Evolutionary conservation across 1,140 invertebrate genomes (phyloP).

Genomic region (Hyposmocoma kahamanoa): DNA sequence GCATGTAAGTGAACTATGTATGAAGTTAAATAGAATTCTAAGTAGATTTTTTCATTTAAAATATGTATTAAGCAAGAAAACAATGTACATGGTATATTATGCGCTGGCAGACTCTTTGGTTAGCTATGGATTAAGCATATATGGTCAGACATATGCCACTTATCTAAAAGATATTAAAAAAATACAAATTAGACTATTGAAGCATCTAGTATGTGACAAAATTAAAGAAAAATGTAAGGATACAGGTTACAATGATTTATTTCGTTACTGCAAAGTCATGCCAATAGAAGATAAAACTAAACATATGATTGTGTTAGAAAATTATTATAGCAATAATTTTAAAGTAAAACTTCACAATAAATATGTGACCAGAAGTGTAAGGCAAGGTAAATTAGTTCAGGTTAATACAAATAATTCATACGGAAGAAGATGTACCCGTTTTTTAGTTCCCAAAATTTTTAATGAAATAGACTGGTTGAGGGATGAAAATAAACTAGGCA

Average conservation of each 20-base stretch:
- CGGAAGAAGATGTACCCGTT: not conserved
- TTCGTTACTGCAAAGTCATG: not conserved
- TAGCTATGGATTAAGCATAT: slow-evolving; percentile 15
- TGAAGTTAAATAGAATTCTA: slow-evolving; percentile 13
- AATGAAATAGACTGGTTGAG: slow-evolving; percentile 2
- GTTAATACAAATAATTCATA: not conserved
- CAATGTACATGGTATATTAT: slow-evolving; percentile 14
- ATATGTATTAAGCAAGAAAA: slow-evolving; percentile 3
- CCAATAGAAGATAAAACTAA: not conserved
- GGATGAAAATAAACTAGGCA: no score
- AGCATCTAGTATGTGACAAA: not conserved
- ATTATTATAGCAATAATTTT: not conserved
- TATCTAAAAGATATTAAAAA: slow-evolving; percentile 15
- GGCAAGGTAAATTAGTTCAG: not conserved
- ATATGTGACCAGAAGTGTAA: not conserved
- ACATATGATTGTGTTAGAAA: not conserved
- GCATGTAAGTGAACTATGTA: slow-evolving; percentile 6
- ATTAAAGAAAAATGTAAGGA: slow-evolving; percentile 3
- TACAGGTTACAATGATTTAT: not conserved
- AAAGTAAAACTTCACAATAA: not conserved
- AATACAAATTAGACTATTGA: not conserved
- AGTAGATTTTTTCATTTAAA: slow-evolving; percentile 20
- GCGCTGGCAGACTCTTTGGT: slow-evolving; percentile 17
- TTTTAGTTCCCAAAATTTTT: not conserved
- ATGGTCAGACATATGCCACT: slow-evolving; percentile 30